Percentiles rank a stretch among this genome's conserved stretches.
Evolutionary conservation across 1,140 invertebrate genomes (phyloP).

Genomic region (Mycetomoellerius zeteki): DNA sequence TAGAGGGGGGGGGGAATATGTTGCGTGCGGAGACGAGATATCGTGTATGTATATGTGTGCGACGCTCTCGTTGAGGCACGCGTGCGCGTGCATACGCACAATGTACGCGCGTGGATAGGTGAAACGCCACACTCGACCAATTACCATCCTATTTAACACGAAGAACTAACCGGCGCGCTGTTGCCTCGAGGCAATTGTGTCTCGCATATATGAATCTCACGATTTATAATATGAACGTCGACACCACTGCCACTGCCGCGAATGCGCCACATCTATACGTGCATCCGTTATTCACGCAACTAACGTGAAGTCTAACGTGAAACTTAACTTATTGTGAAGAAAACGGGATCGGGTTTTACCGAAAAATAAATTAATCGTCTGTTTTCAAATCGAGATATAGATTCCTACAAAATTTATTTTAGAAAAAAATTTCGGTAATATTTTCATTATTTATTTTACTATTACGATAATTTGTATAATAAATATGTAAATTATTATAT

Average conservation of each 20-base stretch:
- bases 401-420: not conserved
- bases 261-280: not conserved
- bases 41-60: not conserved
- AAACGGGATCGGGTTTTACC: not conserved
- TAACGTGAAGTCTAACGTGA: not conserved
- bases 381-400: not conserved
- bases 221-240: conserved; percentile 48
- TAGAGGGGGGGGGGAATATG: not conserved
- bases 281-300: not conserved
- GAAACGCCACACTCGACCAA: conserved; percentile 65
- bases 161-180: conserved; percentile 53
- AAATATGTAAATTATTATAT: not conserved
- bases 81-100: conserved; percentile 19
- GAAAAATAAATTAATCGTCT: not conserved
- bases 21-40: conserved; percentile 4
- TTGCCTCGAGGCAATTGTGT: conserved; percentile 54
- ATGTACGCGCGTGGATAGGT: conserved; percentile 43
- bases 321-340: not conserved
- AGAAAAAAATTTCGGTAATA: too few species aligned
- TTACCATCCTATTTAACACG: conserved; percentile 65
- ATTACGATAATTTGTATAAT: not conserved
- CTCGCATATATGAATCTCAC: conserved; percentile 52
- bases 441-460: not conserved
- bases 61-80: not conserved
- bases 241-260: not conserved